Base-by-base conservation (phyloP, 2,888 invertebrate species). In the Lepidochitona cinerea region DNA sequence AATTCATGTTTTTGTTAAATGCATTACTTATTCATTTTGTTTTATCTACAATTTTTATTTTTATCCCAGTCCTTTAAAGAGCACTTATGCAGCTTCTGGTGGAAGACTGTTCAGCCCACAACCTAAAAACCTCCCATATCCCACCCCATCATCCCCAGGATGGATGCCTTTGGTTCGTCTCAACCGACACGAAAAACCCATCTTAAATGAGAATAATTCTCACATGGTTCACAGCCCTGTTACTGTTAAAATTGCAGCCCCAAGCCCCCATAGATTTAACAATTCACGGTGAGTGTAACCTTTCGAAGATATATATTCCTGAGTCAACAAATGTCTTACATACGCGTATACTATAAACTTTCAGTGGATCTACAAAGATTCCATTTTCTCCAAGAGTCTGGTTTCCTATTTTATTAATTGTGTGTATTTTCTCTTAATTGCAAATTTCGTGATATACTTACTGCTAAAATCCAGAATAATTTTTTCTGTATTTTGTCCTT, bases 221-320 rank as follows among this genome's bases (percentile, higher is more conserved):
- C 77, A 79, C n/a, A 75, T 78, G 74, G 49, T 81, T 41, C 76
- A 79, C 37, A 84, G 83, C 73, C 81, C 84, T 18, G 85, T 82
- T 65, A 84, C 85, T 37, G 85, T 87, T 29, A 85, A 83, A 65
- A 83, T 87, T 41, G 85, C 85, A 18, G 82, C 84, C 37, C 87
- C 85, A 29, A 82, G 82, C 12, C 79, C 77, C 23, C 77, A 78
- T 37, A 78, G 75, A 41, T 64, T 84, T 33, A 67, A 79, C 7
- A 78, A 80, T 68, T 79, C 86, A 68, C 80, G 80, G 82, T 82
- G 76, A 41, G 54, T 29, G 14, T 23, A n/a, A n/a, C n/a, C n/a
- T n/a, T n/a, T n/a, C n/a, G n/a, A n/a, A n/a, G n/a, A n/a, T n/a
- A n/a, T n/a, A n/a, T n/a, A n/a, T n/a, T n/a, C n/a, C n/a, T n/a